A percentile compares a stretch with the other conserved stretches of the same genome.
Evolutionary conservation across 2,888 invertebrate species (phyloP).

Genomic region (Drosophila setosimentum): DNA sequence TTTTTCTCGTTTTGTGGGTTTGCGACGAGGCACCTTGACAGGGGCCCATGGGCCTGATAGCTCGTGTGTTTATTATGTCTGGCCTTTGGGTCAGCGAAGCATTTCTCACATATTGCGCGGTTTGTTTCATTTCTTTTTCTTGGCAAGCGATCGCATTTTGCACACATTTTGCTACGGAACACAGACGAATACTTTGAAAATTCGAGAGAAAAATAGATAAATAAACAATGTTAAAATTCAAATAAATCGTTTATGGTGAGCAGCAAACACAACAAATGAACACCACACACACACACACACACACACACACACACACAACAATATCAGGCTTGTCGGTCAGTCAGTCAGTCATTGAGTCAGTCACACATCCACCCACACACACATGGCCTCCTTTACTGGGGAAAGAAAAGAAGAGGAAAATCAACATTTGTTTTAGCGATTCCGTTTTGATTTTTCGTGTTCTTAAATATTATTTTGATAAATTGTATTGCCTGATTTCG

Average conservation of each 20-base stretch:
- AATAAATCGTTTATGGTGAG: slow-evolving; percentile 66
- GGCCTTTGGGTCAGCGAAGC: slow-evolving; percentile 24
- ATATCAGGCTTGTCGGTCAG: slow-evolving; percentile 43
- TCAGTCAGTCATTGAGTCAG: slow-evolving; percentile 16
- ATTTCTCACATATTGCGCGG: slow-evolving; percentile 68
- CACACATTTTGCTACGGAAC: slow-evolving; percentile 11
- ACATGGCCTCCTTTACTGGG: slow-evolving; percentile 17
- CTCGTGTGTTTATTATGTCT: slow-evolving; percentile 70
- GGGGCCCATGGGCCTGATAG: slow-evolving; percentile 18
- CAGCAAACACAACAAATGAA: slow-evolving; percentile 13
- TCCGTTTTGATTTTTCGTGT: slow-evolving; percentile 20
- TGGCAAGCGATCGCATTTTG: slow-evolving; percentile 64
- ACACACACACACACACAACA: background rate
- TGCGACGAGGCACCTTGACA: slow-evolving; percentile 44
- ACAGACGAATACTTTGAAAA: slow-evolving; percentile 53
- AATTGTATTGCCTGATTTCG: slow-evolving; percentile 32
- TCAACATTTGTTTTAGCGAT: slow-evolving; percentile 58
- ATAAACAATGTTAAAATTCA: slow-evolving; percentile 69
- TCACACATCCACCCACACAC: slow-evolving; percentile 38
- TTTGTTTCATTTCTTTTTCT: slow-evolving; percentile 59
- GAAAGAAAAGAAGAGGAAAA: slow-evolving; percentile 4
- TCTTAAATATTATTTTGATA: slow-evolving; percentile 44
- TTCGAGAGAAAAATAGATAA: slow-evolving; percentile 70
- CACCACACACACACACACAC: slow-evolving; percentile 1
- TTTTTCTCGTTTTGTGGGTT: background rate